Evolutionary conservation across 1,140 invertebrate genomes (phyloP), one percentile per base, ranked within the genome.

Genomic region (Lineus longissimus): DNA sequence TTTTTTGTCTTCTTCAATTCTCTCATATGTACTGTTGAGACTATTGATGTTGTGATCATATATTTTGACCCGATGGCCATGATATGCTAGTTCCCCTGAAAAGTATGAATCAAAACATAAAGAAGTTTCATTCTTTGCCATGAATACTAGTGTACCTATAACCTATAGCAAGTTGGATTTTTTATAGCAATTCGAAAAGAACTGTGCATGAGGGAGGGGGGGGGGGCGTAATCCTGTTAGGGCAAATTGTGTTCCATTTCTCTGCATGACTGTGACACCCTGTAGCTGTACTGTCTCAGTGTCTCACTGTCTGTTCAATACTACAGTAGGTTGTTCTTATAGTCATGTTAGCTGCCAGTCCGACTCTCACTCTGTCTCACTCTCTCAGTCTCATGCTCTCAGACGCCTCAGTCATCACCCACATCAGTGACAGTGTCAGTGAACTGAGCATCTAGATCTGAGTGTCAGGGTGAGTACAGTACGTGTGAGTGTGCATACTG

Each of bases 11-110:
- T 81, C 79, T 65, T 81, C 74, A 29, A 84, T 72, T 54, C 80
- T 66, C 31, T 74, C 61, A 63, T 73, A 76, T 0, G 82, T 76
- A 55, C 69, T 77, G 64, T 85, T 77, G 17, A 85, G 67, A 0
- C 70, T 61, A 7, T 72, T 63, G 2, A 74, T 47, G 66, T 79
- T 77, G n/a, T 67, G 72, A 61, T 84, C 83, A 69, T 76, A 80
- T 1, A 83, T 74, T 56, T 81, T 79, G 13, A 85, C 82, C 68
- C 80, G 69, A 67, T 85, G 83, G n/a, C 84, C 84, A 76, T 83
- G 79, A 61, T 82, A 83, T 17, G 83, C 83, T 45, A 84, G 65
- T 61, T 82, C 81, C 45, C 83, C 83, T 83, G 61, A 19, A 67
- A 71, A 55, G 57, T 64, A 55, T 22, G 64, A 31, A 15, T 36